Evolutionary conservation across 2,888 invertebrate species (phyloP), one percentile per base, ranked within the genome.

Genomic region (Hyalella azteca): DNA sequence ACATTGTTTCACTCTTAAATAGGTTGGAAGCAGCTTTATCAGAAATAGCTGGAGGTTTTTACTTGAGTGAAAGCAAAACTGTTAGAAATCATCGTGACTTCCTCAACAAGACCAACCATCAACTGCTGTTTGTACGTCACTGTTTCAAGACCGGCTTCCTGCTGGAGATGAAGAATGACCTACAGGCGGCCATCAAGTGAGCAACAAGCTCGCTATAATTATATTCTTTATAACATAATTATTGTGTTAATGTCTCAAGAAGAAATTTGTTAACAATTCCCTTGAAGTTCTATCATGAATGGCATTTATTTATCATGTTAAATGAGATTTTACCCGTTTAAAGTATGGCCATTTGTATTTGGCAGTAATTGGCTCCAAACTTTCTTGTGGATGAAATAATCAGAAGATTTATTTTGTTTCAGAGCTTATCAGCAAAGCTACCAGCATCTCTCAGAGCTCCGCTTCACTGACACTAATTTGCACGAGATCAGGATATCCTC

Each of bases 121-220:
- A 95, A 88, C 93, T 94, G 86, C 90, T 99, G 78, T 95, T 94
- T 90, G 96, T 98, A 39, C 90, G 99, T 45, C 98, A 98, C 89
- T 95, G 97, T 87, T 98, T 97, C 87, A 99, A 99, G 89, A 92
- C 98, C 88, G 99, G 94, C 0, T 98, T 97, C 89, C 92, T 97
- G 78, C 94, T 95, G 87, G 99, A 99, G 89, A 89, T 99, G 84
- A 93, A 94, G 86, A 96, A 97, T 87, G 98, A 98, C 87, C 90
- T 92, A 85, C 92, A 92, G 87, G 92, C 93, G 0, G 95, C 97
- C 19, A 92, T 95, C 86, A 95, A 88, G 89, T 89, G 83, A 77
- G 85, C 82, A 73, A n/a, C n/a, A n/a, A n/a, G n/a, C n/a, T n/a
- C n/a, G n/a, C n/a, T n/a, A n/a, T n/a, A n/a, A n/a, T n/a, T n/a